phyloP scores from a whole-genome alignment of 2,797 vertebrate species.

The Psittacula echo region DNA sequence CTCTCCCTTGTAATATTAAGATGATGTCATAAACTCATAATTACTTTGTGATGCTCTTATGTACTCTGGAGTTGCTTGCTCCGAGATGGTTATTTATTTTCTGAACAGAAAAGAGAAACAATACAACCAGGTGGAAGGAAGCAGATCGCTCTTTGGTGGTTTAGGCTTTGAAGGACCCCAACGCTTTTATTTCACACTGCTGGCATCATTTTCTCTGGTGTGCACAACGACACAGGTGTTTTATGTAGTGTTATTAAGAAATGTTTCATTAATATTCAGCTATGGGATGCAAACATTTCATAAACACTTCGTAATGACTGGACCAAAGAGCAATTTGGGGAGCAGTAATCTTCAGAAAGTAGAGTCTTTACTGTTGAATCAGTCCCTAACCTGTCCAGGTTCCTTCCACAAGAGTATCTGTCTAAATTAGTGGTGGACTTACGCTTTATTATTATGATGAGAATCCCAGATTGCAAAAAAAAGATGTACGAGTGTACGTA shows the following conservation, averaged over 20 bases:
- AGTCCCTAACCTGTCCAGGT: background rate
- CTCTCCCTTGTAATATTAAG: conserved; percentile 81
- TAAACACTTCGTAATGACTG: background rate
- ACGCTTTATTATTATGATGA: background rate
- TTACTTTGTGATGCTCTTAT: conserved; percentile 78
- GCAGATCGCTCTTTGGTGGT: conserved; percentile 67
- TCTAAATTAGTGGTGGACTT: background rate
- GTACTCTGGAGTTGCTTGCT: conserved; percentile 68
- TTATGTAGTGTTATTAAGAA: conserved; percentile 52
- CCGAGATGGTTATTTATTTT: conserved; percentile 70
- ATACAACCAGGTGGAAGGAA: conserved; percentile 65
- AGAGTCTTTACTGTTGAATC: background rate
- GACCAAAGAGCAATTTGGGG: conserved; percentile 16
- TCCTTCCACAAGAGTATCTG: background rate
- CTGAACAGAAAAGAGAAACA: conserved; percentile 55
- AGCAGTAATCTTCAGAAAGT: background rate
- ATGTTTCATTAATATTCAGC: conserved; percentile 42
- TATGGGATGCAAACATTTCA: background rate
- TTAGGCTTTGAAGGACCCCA: conserved; percentile 61
- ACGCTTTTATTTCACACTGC: conserved; percentile 56
- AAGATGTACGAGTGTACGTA: background rate
- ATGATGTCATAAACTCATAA: conserved; percentile 84
- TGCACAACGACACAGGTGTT: conserved; percentile 49
- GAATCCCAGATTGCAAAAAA: background rate
- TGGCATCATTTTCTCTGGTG: conserved; percentile 48